phyloP scores from a whole-genome alignment of 2,113 vertebrate genomes.

The Phalacrocorax brasilianus region DNA sequence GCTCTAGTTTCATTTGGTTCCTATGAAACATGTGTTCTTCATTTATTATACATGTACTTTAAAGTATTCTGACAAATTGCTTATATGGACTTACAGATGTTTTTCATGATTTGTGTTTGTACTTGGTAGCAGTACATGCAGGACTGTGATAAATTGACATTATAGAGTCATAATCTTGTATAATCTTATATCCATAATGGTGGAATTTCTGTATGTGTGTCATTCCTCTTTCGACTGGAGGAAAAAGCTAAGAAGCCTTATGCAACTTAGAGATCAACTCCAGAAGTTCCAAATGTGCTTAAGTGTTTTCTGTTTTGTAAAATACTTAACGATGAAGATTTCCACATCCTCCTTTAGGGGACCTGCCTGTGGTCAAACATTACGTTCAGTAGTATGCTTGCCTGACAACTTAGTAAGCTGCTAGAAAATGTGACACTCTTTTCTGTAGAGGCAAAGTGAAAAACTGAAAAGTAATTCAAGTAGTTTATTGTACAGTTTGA shows the following conservation, averaged over 20 bases:
- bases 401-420: not conserved
- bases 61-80: slow-evolving; percentile 71
- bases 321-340: not conserved
- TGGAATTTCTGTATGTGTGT: not conserved
- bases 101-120: slow-evolving; percentile 58
- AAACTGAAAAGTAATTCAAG: not conserved
- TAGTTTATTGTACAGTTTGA: not conserved
- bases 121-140: slow-evolving; percentile 33
- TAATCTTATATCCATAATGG: not conserved
- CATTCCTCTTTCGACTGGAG: not conserved
- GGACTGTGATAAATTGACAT: not conserved
- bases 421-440: not conserved
- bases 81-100: slow-evolving; percentile 65
- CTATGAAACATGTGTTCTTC: slow-evolving; percentile 73
- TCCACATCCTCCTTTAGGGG: not conserved
- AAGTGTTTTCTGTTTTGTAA: not conserved
- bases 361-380: not conserved
- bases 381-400: not conserved
- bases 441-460: not conserved
- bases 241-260: not conserved
- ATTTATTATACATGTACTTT: slow-evolving; percentile 69
- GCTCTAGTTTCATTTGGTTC: slow-evolving; percentile 70
- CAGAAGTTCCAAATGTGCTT: not conserved
- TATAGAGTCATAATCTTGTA: slow-evolving; percentile 7
- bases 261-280: not conserved